phyloP scores from a whole-genome alignment of 2,113 vertebrate genomes.

The Carassius auratus region DNA sequence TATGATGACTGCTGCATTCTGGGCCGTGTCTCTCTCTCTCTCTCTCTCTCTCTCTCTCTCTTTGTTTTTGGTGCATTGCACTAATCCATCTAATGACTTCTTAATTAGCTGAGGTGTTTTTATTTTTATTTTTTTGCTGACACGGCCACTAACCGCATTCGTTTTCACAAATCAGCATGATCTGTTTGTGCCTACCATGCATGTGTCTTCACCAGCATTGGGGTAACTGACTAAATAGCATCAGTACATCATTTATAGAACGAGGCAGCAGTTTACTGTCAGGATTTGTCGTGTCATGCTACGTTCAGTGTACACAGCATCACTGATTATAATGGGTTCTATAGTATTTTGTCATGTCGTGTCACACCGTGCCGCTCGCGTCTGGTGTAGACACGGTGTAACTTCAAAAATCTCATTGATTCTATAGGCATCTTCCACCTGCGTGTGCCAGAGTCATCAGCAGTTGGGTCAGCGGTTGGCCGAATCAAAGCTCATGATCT shows the following conservation, averaged over 20 bases:
- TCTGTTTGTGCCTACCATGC: constrained; percentile 8
- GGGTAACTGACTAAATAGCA: background rate
- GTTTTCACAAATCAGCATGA: constrained; percentile 38
- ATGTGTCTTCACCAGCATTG: background rate
- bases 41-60: constrained; percentile 17
- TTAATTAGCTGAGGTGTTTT: constrained; percentile 46
- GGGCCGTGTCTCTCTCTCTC: constrained; percentile 23
- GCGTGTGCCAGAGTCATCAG: constrained; percentile 90
- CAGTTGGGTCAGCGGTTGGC: constrained; percentile 87
- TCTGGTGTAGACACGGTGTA: too few species aligned
- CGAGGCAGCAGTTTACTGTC: too few species aligned
- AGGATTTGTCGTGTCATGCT: too few species aligned
- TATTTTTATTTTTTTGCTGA: constrained; percentile 31
- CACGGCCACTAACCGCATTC: constrained; percentile 31
- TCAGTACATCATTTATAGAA: too few species aligned
- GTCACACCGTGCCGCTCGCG: too few species aligned
- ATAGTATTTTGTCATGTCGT: too few species aligned
- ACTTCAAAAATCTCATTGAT: constrained; percentile 7
- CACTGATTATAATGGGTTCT: too few species aligned
- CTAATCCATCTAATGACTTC: constrained; percentile 55
- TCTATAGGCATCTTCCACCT: constrained; percentile 92
- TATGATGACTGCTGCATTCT: constrained; percentile 27
- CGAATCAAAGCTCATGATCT: constrained; percentile 95
- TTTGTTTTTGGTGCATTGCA: constrained; percentile 39
- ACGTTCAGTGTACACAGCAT: too few species aligned